Percentiles rank a stretch among this genome's conserved stretches.
Evolutionary conservation across 2,797 vertebrate genomes (phyloP).

Genomic region (Poeciliopsis gracilis): DNA sequence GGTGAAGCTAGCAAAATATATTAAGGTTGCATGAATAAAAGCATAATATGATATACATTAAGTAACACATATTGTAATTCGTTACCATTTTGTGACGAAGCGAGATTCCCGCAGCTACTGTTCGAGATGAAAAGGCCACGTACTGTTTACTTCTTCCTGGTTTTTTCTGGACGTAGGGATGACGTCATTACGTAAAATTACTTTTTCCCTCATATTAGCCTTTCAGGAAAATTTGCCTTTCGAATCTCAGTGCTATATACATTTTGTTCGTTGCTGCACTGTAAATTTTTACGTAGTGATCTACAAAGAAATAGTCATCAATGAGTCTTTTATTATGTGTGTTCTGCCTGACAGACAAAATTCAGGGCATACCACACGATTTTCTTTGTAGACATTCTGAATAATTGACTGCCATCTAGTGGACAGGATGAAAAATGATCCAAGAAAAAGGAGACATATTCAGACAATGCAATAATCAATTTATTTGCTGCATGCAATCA

Average conservation of each 20-base stretch:
- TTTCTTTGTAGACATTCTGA: neutral
- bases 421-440: constrained; percentile 18
- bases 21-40: neutral
- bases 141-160: constrained; percentile 72
- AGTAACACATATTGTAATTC: neutral
- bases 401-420: constrained; percentile 44
- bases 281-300: neutral
- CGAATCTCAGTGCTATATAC: neutral
- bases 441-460: constrained; percentile 1
- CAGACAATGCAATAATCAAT: constrained; percentile 62
- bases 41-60: neutral
- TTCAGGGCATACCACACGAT: neutral
- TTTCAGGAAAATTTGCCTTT: constrained; percentile 23
- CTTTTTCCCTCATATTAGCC: neutral
- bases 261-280: neutral
- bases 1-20: neutral
- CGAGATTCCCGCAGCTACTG: constrained; percentile 13
- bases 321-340: neutral
- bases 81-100: constrained; percentile 66
- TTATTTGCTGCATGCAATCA: constrained; percentile 78
- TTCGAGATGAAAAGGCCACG: constrained; percentile 73
- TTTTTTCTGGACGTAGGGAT: constrained; percentile 36
- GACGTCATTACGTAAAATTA: fast-evolving
- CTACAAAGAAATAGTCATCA: neutral
- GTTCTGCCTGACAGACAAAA: neutral